phyloP scores from a whole-genome alignment of 2,888 invertebrate species.

The Eulithis prunata region DNA sequence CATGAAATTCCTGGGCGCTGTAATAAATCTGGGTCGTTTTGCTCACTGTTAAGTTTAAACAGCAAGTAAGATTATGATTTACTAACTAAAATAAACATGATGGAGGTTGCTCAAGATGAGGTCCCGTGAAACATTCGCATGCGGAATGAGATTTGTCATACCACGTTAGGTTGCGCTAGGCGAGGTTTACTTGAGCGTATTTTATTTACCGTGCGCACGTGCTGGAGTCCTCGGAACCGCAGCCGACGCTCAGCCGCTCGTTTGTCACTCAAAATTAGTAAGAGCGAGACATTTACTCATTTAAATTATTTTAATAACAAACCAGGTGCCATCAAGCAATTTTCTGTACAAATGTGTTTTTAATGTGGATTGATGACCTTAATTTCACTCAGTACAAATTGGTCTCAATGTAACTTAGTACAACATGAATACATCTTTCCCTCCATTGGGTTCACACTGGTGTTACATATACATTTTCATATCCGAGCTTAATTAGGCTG shows the following conservation, averaged over 20 bases:
- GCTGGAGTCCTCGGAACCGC: slow-evolving; percentile 60
- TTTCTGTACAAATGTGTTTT: slow-evolving; percentile 33
- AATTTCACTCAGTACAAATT: slow-evolving; percentile 24
- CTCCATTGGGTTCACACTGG: slow-evolving; percentile 56
- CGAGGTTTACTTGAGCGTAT: slow-evolving; percentile 62
- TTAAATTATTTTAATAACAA: slow-evolving; percentile 56
- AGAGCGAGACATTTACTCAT: slow-evolving; percentile 55
- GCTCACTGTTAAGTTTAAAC: slow-evolving; percentile 47
- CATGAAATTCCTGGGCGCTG: slow-evolving; percentile 51
- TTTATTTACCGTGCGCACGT: slow-evolving; percentile 74
- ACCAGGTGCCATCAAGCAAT: slow-evolving; percentile 33
- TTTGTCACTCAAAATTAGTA: slow-evolving; percentile 72
- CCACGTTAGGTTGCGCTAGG: slow-evolving; percentile 55
- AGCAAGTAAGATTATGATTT: slow-evolving; percentile 53
- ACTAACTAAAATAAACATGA: slow-evolving; percentile 54
- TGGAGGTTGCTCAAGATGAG: slow-evolving; percentile 52
- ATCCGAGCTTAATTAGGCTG: slow-evolving; percentile 63
- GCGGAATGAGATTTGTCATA: slow-evolving; percentile 71
- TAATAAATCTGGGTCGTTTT: slow-evolving; percentile 45
- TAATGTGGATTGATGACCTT: slow-evolving; percentile 32
- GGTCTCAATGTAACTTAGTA: background rate
- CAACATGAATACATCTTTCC: slow-evolving; percentile 24
- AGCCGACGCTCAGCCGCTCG: slow-evolving; percentile 69
- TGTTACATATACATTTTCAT: slow-evolving; percentile 57
- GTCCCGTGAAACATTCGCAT: slow-evolving; percentile 65